These are phyloP conservation scores for Miltochrista miniata DNA, from an alignment of 2,888 invertebrate genomes.

Conservation along the genomic window DNA sequence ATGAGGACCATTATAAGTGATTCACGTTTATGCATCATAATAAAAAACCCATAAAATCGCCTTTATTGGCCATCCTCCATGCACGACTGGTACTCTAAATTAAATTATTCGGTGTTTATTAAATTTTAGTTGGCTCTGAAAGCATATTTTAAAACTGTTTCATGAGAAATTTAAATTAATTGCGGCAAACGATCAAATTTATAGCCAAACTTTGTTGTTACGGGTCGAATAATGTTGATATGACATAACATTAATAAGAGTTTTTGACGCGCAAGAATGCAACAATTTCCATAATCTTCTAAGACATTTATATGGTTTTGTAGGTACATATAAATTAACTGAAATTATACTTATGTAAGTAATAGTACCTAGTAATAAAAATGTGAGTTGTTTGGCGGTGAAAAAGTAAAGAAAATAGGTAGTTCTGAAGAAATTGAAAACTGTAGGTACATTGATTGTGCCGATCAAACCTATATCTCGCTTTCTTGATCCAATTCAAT, in stretches of 20 bases:
- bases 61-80: conserved; percentile 80
- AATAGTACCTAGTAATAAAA: too few species aligned
- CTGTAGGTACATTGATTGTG: too few species aligned
- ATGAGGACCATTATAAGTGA: conserved; percentile 65
- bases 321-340: too few species aligned
- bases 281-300: too few species aligned
- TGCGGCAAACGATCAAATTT: conserved; percentile 61
- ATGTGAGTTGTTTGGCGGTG: too few species aligned
- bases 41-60: conserved; percentile 79
- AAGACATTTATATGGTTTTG: too few species aligned
- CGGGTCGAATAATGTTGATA: neutral
- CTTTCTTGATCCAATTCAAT: too few species aligned
- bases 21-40: conserved; percentile 81
- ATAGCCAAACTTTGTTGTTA: conserved; percentile 17
- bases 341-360: too few species aligned
- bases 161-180: conserved; percentile 58
- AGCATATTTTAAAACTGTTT: conserved; percentile 70
- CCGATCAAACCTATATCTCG: too few species aligned
- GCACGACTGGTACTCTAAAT: conserved; percentile 72
- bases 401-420: too few species aligned
- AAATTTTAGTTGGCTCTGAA: conserved; percentile 75
- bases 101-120: conserved; percentile 80
- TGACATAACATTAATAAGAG: neutral
- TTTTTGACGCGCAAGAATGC: too few species aligned
- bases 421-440: too few species aligned